These are phyloP conservation scores for Chunga burmeisteri DNA, from an alignment of 2,113 vertebrate genomes.

Conservation along the genomic window DNA sequence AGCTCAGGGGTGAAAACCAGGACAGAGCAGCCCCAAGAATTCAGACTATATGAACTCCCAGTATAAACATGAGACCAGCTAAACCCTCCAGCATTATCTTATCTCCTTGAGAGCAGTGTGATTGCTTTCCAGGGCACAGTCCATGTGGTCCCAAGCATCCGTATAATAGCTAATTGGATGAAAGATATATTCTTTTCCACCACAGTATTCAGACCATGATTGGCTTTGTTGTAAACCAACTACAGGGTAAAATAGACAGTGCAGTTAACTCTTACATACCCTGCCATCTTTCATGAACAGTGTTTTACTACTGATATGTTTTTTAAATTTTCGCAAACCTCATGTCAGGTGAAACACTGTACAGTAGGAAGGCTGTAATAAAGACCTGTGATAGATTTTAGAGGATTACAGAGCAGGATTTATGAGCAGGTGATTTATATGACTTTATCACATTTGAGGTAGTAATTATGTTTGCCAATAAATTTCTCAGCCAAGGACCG, in stretches of 20 bases:
- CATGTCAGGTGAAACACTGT: neutral
- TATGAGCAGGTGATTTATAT: conserved; percentile 36
- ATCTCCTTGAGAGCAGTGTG: neutral
- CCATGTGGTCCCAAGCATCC: neutral
- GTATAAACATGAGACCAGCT: neutral
- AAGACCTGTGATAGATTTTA: neutral
- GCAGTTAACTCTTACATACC: neutral
- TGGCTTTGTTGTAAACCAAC: neutral
- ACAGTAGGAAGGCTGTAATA: neutral
- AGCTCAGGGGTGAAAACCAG: neutral
- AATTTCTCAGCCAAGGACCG: conserved; percentile 2
- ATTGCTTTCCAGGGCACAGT: neutral
- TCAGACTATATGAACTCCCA: neutral
- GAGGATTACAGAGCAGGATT: neutral
- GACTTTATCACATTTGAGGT: conserved; percentile 21
- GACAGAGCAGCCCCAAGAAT: neutral
- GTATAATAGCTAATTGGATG: neutral
- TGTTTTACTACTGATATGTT: neutral
- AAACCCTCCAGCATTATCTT: conserved; percentile 5
- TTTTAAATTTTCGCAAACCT: neutral
- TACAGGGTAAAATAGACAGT: neutral
- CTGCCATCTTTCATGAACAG: neutral
- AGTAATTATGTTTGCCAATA: conserved; percentile 47
- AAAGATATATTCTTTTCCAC: neutral
- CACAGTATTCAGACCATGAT: neutral